A percentile compares a stretch with the other conserved stretches of the same genome.
These are phyloP conservation scores for Dolichotis patagonum DNA, from an alignment of 2,113 vertebrate genomes.

Conservation along the genomic window DNA sequence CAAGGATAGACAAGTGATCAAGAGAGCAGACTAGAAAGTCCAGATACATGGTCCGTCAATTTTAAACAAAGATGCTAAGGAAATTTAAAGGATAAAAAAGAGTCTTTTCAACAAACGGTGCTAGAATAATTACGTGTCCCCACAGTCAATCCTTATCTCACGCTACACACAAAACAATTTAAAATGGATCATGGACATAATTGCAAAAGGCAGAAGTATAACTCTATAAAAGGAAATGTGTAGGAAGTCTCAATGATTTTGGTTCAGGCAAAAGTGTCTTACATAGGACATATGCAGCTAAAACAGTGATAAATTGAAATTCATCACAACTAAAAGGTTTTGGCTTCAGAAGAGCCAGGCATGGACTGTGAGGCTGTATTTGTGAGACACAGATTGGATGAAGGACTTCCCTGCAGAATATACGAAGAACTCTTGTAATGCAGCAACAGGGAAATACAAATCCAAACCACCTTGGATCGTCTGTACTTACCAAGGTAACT, in stretches of 20 bases:
- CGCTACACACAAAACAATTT: neutral
- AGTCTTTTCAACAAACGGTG: neutral
- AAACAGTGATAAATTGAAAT: neutral
- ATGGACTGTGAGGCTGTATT: neutral
- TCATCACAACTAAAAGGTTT: neutral
- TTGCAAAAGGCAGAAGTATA: neutral
- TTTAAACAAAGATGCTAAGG: neutral
- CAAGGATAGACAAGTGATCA: neutral
- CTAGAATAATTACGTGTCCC: neutral
- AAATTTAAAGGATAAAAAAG: conserved; percentile 9
- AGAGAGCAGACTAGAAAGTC: neutral
- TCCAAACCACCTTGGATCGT: neutral
- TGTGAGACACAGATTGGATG: neutral
- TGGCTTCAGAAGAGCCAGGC: neutral
- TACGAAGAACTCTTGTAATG: neutral
- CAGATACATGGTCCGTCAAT: neutral
- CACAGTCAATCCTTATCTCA: neutral
- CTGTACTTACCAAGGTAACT: neutral
- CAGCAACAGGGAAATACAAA: neutral
- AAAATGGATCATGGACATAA: neutral
- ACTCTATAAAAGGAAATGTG: neutral
- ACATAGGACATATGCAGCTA: neutral
- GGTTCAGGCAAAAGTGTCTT: neutral
- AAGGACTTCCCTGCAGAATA: neutral
- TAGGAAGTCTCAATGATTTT: neutral